Evolutionary conservation across 2,797 vertebrate species (phyloP), one percentile per base, ranked within the genome.

Genomic region (Propithecus perrieri): DNA sequence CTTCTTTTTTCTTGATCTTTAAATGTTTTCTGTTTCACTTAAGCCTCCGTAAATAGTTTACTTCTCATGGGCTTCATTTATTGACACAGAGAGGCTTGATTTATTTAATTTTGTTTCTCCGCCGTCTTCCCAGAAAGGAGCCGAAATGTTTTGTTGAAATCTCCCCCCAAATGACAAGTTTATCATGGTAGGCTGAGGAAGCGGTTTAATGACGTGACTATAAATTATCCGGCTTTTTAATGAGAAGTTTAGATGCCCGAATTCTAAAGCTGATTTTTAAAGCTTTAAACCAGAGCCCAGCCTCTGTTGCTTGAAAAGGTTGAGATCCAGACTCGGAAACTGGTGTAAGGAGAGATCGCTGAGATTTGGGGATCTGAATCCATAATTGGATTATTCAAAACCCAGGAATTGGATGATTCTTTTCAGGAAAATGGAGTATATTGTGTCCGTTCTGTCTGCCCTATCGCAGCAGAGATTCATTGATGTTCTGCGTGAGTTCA

Each of bases 21-120:
- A 98, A 98, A 98, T 98, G 98, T 99, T 99, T 99, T 99, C 97
- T 98, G 98, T 99, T 99, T 98, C 98, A 97, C 97, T 98, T 98
- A 98, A 26, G 88, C 98, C 98, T 98, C 97, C 53, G 98, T 98
- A 99, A 98, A 98, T 97, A 98, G 97, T 97, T 94, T 98, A 98
- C 96, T 98, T 98, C 98, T 98, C 96, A 55, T 98, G 90, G 79
- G 97, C 96, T 98, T 98, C 98, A 97, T 98, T 98, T 98, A 98
- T 98, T 98, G 98, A 97, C 97, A 96, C 97, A 97, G 94, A 86
- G 92, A 96, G 98, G 76, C 78, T 90, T 95, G 97, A 98, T 98
- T 98, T 98, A 98, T 98, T 96, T 90, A 97, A 98, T 97, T 97
- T 94, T 85, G 94, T 89, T 96, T 95, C 96, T 97, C 85, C 63